Evolutionary conservation across 1,140 invertebrate species (phyloP).

Genomic region (Drosophila ercepeae): DNA sequence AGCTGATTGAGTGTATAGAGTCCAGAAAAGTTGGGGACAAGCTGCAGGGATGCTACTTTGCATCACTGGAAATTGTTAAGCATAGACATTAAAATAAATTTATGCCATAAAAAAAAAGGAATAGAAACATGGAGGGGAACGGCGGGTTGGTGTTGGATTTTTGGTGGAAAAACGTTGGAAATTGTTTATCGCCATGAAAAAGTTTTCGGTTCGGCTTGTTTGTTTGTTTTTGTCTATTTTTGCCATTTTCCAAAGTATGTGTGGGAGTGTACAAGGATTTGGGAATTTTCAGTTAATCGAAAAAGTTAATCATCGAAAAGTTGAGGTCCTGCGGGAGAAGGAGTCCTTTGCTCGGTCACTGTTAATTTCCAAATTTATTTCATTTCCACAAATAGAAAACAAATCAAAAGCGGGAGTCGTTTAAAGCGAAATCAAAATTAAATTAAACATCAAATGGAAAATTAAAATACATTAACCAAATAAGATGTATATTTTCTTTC

Average conservation of each 20-base stretch:
- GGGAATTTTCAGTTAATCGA: conserved; percentile 77
- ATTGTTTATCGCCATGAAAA: conserved; percentile 76
- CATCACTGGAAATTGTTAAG: conserved; percentile 71
- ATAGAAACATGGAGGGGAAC: background rate
- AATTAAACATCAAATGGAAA: conserved; percentile 36
- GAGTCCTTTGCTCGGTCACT: conserved; percentile 52
- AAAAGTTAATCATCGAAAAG: conserved; percentile 79
- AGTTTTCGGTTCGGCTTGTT: conserved; percentile 53
- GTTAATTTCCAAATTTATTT: conserved; percentile 45
- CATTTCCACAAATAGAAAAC: conserved; percentile 10
- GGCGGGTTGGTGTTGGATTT: background rate
- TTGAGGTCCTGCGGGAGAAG: background rate
- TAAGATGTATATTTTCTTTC: background rate
- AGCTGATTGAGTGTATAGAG: conserved; percentile 56
- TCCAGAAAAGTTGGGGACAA: conserved; percentile 18
- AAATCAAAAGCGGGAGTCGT: conserved; percentile 7
- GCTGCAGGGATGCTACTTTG: conserved; percentile 2
- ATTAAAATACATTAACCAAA: conserved; percentile 17
- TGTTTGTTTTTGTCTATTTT: conserved; percentile 46
- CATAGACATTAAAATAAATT: conserved; percentile 81
- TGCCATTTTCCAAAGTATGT: conserved; percentile 52
- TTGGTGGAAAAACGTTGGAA: conserved; percentile 50
- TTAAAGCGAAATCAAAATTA: conserved; percentile 4
- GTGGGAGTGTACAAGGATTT: conserved; percentile 44
- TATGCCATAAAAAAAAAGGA: conserved; percentile 65